Evolutionary conservation across 2,113 vertebrate species (phyloP), one percentile per base, ranked within the genome.

Genomic region (Elaphurus davidianus): DNA sequence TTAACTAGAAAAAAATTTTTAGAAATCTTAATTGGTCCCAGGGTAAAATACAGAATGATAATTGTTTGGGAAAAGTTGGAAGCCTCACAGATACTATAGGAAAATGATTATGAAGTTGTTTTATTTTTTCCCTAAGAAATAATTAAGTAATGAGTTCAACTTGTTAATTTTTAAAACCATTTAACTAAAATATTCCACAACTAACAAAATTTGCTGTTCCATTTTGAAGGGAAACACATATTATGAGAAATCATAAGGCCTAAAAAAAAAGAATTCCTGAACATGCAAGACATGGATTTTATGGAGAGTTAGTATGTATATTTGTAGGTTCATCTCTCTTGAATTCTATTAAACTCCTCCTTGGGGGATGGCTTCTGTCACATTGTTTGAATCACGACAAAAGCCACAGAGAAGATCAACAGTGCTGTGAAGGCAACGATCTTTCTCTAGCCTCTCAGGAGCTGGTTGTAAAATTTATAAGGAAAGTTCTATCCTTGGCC

Each of bases 391-490:
- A 94, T 97, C 96, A 96, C 59, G 50, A 83, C 82, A 60, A 97
- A 97, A 96, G 91, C 67, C 78, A 62, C 36, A 2, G 91, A 93
- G 76, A 96, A 95, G 79, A 97, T 82, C 92, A 90, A 91, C 81
- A 74, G 82, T 57, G 40, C 52, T 83, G 28, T 9, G 76, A 91
- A 97, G 59, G 90, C 71, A 94, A 89, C 93, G 84, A 88, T 94
- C 87, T 95, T 94, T 94, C 91, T 71, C 60, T 45, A 82, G 97
- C 60, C 88, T 97, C 97, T n/a, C 52, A 79, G 89, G 93, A 97
- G 64, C 82, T 57, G 78, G 85, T 16, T 94, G 67, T 91, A 93
- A 97, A 94, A 98, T 96, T 96, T 95, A 97, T 97, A 97, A 97
- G 95, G 85, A 84, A 97, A 93, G 71, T 64, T 92, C 94, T 95